Evolutionary conservation across 2,113 vertebrate species (phyloP).

Genomic region (Anhinga rufa): DNA sequence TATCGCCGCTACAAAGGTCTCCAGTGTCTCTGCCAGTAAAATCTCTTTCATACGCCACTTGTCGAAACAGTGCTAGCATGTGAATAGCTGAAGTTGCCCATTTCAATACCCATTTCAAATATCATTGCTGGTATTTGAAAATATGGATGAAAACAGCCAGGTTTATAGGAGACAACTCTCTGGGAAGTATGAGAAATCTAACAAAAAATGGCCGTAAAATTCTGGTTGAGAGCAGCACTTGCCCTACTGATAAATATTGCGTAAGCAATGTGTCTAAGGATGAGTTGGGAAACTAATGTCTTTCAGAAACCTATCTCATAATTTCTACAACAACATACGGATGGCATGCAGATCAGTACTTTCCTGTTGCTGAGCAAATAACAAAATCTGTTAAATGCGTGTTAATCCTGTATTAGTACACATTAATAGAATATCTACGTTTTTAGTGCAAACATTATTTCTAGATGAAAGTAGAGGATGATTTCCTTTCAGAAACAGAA

Average conservation of each 20-base stretch:
- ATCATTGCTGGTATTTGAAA: not conserved
- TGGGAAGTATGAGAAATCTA: not conserved
- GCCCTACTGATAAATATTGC: not conserved
- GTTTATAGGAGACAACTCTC: not conserved
- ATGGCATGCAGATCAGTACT: not conserved
- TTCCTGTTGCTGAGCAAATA: not conserved
- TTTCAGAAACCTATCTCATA: not conserved
- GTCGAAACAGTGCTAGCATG: not conserved
- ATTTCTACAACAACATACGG: not conserved
- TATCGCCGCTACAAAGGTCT: fast-evolving
- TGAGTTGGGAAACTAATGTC: not conserved
- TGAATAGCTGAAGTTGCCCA: not conserved
- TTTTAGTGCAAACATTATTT: not conserved
- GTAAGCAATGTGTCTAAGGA: not conserved
- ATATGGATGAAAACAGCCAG: not conserved
- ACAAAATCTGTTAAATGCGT: not conserved
- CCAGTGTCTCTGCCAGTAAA: not conserved
- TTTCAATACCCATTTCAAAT: no score
- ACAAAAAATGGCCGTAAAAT: not conserved
- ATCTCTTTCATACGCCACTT: fast-evolving
- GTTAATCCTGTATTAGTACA: not conserved
- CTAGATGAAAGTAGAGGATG: not conserved
- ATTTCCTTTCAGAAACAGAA: not conserved
- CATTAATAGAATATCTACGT: not conserved
- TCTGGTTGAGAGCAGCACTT: not conserved